Conservation (phyloP, 2,797 vertebrate species). For the Toxotes lorentzi region DNA sequence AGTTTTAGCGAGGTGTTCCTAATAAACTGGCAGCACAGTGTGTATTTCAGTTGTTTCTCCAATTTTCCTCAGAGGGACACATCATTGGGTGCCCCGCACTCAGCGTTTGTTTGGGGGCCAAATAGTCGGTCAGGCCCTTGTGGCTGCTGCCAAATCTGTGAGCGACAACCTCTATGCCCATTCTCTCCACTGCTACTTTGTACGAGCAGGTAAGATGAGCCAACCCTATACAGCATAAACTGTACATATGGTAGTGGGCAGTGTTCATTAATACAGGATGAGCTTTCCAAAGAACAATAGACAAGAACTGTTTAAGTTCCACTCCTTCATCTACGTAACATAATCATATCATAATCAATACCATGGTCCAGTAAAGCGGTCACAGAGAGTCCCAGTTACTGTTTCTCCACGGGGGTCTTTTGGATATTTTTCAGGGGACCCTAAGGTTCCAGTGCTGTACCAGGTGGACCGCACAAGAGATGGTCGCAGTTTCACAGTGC, state of each 20-base stretch:
- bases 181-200: slow-evolving; percentile 97
- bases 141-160: slow-evolving; percentile 93
- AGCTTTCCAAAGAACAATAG: not conserved
- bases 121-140: slow-evolving; percentile 94
- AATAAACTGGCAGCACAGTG: not conserved
- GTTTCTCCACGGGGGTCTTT: not conserved
- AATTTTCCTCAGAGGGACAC: slow-evolving; percentile 85
- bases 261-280: too few relatives aligned
- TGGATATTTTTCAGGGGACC: slow-evolving; percentile 87
- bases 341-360: not conserved
- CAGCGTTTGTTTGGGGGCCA: slow-evolving; percentile 93
- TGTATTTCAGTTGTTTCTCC: not conserved
- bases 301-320: not conserved
- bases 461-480: slow-evolving; percentile 93
- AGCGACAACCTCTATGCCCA: slow-evolving; percentile 87
- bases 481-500: slow-evolving; percentile 92
- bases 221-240: not conserved
- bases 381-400: not conserved
- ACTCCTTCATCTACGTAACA: too few relatives aligned
- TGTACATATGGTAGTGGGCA: not conserved
- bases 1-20: not conserved
- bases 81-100: slow-evolving; percentile 92
- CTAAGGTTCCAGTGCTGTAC: slow-evolving; percentile 92
- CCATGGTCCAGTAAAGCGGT: not conserved
- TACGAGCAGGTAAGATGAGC: slow-evolving; percentile 88